Base-by-base conservation (phyloP, 2,888 invertebrate species). In the Synanthedon myopaeformis region DNA sequence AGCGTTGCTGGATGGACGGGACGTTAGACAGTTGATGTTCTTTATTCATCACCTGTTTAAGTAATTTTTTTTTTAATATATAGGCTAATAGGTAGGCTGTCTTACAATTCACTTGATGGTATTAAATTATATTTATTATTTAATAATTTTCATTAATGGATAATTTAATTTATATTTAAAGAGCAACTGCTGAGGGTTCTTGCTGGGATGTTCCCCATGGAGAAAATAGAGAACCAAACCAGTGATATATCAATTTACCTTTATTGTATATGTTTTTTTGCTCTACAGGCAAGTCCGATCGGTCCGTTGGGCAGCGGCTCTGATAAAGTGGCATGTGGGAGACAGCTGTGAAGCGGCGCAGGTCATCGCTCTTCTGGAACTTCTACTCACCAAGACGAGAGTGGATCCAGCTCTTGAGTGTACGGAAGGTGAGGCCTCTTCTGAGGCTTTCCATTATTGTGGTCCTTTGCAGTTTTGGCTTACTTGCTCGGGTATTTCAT, bases 31-130 rank as follows among this genome's bases (percentile, higher is more conserved):
- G 42, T 58, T 83, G 57, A 61, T 86, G 51, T 83, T 79, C 57
- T 58, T 86, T 11, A 57, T 84, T 50, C 86, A 85, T 53, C 79
- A 82, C 61, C 60, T 85, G 54, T 83, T 80, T 56, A 76, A 76
- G 85, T 82, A 49, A 45, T 8, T 35, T 35, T 35, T 35, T 35
- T 28, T 28, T 2, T 5, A 28, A 17, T 17, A 17, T 17, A 17
- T 17, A 17, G 17, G 17, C 17, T 17, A 17, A 17, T 17, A 28
- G 5, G 5, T 1, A 4, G 28, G 6, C 5, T 6, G 6, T 6
- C 28, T 28, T 28, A 28, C 6, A 6, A 6, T 28, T 6, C 28
- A 28, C 28, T 6, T 28, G 28, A 28, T 6, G 6, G 6, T 28
- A 28, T 28, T 28, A 28, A 28, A 28, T 28, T 28, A 28, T 28